Base-by-base conservation (phyloP, 2,888 invertebrate species). In the Cheilosia vulpina region DNA sequence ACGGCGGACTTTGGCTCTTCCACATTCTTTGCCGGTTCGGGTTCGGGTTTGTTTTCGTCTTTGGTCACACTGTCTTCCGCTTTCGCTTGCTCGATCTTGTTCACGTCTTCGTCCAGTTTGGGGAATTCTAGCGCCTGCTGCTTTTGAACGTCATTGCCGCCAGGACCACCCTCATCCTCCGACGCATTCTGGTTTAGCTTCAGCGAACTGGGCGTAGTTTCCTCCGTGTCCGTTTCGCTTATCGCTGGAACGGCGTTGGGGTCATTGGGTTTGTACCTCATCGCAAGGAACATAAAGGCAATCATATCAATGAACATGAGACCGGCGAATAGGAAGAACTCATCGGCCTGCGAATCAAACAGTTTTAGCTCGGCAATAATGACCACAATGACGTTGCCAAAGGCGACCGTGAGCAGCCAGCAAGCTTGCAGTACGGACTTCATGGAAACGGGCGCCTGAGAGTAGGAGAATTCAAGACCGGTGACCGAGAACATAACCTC, bases 341-440 rank as follows among this genome's bases (percentile, higher is more conserved):
- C 97, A 87, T 94, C 94, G 80, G 96, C 96, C 96, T 98, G 94
- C 15, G 94, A 94, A 0, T 96, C 93, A 90, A 98, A 95, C 80
- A 96, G 93, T 83, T 95, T 94, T 11, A 95, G 94, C 90, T 97
- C 96, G 17, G 98, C 97, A 34, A 99, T 95, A 63, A 98, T 94
- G 41, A 98, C 96, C 0, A 99, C 98, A 73, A 99, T 95, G 4
- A 99, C 93, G 92, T 99, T 99, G 50, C 99, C 99, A 89, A 98
- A 94, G 0, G 98, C 98, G 0, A 97, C 96, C 0, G 98, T 98
- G 71, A 99, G 93, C n/a, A 98, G 93, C 97, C 98, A 99, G 7
- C 96, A 95, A 0, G 99, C 97, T 91, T 97, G 96, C 63, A 99
- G 92, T 0, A 99, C 96, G 0, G 98, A 97, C 92, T 99, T 99